Percentiles rank a stretch among this genome's conserved stretches.
phyloP scores from a whole-genome alignment of 2,888 invertebrate genomes.

The Limnephilus marmoratus region DNA sequence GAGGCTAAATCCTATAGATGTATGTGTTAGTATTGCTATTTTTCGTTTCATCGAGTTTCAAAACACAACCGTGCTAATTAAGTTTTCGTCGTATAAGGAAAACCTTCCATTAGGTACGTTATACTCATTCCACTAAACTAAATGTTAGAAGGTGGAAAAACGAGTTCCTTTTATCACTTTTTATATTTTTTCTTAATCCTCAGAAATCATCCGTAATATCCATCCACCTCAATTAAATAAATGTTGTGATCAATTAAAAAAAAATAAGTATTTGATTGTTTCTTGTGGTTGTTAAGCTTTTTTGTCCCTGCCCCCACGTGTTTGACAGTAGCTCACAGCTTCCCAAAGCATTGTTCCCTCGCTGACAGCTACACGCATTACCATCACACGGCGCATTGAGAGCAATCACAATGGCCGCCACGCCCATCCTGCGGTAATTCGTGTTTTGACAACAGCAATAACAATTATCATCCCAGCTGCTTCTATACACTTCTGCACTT shows the following conservation, averaged over 20 bases:
- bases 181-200: too few relatives aligned
- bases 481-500: neutral
- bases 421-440: conserved; percentile 48
- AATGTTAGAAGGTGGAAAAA: too few relatives aligned
- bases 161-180: too few relatives aligned
- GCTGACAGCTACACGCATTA: conserved; percentile 10
- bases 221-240: neutral
- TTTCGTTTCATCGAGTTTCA: too few relatives aligned
- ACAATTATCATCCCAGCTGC: conserved; percentile 38
- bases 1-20: too few relatives aligned
- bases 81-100: too few relatives aligned
- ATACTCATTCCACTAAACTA: too few relatives aligned
- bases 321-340: conserved; percentile 27
- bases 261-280: too few relatives aligned
- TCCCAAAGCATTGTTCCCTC: conserved; percentile 45
- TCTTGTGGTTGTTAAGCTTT: neutral
- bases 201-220: neutral
- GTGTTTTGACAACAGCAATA: conserved; percentile 47
- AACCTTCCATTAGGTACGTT: too few relatives aligned
- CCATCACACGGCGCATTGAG: conserved; percentile 13
- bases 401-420: conserved; percentile 36
- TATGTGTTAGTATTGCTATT: too few relatives aligned
- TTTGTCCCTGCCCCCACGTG: neutral
- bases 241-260: too few relatives aligned
- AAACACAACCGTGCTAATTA: too few relatives aligned